These are phyloP conservation scores for Caloenas nicobarica DNA, from an alignment of 2,113 vertebrate genomes.

Conservation along the genomic window DNA sequence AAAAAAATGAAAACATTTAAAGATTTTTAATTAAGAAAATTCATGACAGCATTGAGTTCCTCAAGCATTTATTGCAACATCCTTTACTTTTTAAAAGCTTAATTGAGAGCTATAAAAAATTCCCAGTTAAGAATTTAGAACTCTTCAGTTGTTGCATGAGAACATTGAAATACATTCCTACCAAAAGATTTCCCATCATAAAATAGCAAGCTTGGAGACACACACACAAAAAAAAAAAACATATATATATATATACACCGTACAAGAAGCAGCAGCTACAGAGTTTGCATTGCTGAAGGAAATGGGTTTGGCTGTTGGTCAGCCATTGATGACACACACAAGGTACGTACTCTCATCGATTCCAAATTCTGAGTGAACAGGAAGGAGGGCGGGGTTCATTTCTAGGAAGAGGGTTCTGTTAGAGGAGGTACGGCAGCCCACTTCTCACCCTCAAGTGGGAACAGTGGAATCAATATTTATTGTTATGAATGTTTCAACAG, in stretches of 20 bases:
- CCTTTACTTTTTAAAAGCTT: constrained; percentile 37
- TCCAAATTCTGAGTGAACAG: neutral
- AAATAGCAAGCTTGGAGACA: neutral
- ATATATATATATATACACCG: neutral
- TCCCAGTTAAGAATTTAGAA: constrained; percentile 44
- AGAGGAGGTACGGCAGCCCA: neutral
- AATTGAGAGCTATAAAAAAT: constrained; percentile 51
- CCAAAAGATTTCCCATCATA: neutral
- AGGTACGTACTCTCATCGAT: neutral
- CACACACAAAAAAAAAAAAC: neutral
- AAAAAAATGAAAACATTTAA: neutral
- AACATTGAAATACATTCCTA: neutral
- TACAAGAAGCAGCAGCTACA: neutral
- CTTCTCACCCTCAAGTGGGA: neutral
- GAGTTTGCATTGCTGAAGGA: neutral
- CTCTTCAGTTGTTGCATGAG: neutral
- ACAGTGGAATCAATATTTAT: neutral
- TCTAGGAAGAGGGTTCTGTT: neutral
- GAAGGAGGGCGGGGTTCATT: neutral
- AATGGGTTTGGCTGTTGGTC: neutral
- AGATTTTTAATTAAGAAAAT: constrained; percentile 56
- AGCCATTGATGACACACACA: neutral
- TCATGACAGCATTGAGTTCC: neutral
- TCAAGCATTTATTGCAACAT: constrained; percentile 12
- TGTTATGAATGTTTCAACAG: neutral